Conservation (phyloP, 2,888 invertebrate genomes). For the Lamellibrachia columna region DNA sequence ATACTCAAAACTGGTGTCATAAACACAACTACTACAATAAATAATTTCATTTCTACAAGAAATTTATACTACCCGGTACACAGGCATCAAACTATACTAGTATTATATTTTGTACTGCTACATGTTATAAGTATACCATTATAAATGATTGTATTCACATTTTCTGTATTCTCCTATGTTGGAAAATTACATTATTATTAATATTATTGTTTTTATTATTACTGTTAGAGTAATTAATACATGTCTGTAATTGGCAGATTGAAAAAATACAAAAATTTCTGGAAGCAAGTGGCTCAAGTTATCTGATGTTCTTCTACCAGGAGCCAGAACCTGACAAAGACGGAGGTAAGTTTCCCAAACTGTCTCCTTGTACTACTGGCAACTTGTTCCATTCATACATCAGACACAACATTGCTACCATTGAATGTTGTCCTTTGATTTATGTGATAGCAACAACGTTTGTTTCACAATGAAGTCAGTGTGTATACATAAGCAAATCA, state of each 20-base stretch:
- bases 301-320: constrained; percentile 64
- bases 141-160: too few species aligned
- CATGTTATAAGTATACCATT: too few species aligned
- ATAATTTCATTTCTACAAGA: background rate
- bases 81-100: too few species aligned
- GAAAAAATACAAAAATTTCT: constrained; percentile 63
- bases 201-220: too few species aligned
- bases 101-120: too few species aligned
- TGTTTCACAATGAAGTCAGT: background rate
- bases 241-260: constrained; percentile 52
- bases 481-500: background rate
- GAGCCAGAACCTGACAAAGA: constrained; percentile 61
- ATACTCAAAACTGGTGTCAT: background rate
- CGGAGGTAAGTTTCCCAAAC: constrained; percentile 46
- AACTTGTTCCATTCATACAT: background rate
- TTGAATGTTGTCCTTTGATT: background rate
- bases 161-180: too few species aligned
- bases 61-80: too few species aligned
- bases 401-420: background rate
- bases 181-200: too few species aligned
- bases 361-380: background rate
- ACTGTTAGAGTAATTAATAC: too few species aligned
- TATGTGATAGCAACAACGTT: background rate
- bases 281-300: constrained; percentile 54
- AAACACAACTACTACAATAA: background rate